Conservation (phyloP, 92 coral and sea anemone genomes). For the Porites cylindrica region DNA sequence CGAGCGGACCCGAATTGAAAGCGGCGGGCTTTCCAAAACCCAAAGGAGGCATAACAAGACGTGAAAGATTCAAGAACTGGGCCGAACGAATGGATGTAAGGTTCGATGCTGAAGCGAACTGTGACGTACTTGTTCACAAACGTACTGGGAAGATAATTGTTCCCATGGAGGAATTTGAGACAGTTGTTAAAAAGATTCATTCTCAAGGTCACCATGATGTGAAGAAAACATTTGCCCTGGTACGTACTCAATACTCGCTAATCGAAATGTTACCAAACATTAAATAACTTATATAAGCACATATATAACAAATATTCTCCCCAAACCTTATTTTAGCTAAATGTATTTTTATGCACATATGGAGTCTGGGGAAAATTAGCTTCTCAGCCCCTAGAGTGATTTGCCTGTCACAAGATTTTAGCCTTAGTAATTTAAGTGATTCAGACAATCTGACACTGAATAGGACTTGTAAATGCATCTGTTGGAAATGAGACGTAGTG, state of each 20-base stretch:
- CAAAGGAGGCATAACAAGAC: constrained; percentile 78
- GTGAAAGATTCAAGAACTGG: constrained; percentile 89
- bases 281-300: too few relatives aligned
- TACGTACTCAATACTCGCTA: not conserved
- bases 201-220: constrained; percentile 67
- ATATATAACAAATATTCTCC: too few relatives aligned
- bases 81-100: constrained; percentile 81
- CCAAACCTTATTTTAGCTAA: too few relatives aligned
- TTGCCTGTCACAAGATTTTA: too few relatives aligned
- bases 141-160: constrained; percentile 92
- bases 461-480: too few relatives aligned
- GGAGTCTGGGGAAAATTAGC: too few relatives aligned
- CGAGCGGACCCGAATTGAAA: constrained; percentile 86
- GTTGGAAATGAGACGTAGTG: too few relatives aligned
- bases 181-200: constrained; percentile 71
- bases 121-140: constrained; percentile 74
- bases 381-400: too few relatives aligned
- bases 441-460: too few relatives aligned
- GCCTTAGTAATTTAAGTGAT: too few relatives aligned
- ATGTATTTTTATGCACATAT: too few relatives aligned
- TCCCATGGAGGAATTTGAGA: constrained; percentile 92
- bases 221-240: constrained; percentile 71
- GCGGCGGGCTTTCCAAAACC: constrained; percentile 93
- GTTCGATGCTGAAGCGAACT: constrained; percentile 60
- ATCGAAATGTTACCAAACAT: too few relatives aligned